Evolutionary conservation across 2,888 invertebrate species (phyloP), one percentile per base, ranked within the genome.

Genomic region (Agriopis aurantiaria): DNA sequence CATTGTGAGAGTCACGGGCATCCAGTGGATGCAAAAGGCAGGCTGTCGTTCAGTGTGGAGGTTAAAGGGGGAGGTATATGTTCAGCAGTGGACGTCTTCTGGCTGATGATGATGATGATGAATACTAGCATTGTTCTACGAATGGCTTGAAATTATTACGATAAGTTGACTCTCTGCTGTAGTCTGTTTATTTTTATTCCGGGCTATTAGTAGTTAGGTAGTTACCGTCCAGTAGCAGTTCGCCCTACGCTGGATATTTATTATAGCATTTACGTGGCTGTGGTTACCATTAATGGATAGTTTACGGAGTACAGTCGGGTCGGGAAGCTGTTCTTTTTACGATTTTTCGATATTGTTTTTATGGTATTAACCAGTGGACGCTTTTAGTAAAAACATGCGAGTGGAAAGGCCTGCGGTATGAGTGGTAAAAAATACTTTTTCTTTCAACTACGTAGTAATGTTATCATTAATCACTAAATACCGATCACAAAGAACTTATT

Each of bases 201-300:
- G 43, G 17, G 43, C n/a, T 10, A 23, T 53, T 58, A 23, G 23
- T 48, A 58, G 5, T 7, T 8, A 43, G 33, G n/a, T 40, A 49
- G 60, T 61, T 55, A 59, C 46, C 51, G 12, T 33, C 58, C 57
- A 23, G 57, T 65, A 73, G 59, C 70, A 61, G 48, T 68, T 68
- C 43, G 61, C 70, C 72, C 64, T 12, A 17, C 51, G 51, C 51
- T 55, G 63, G 68, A 46, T 70, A 77, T 81, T 80, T 78, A 81
- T 78, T 59, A 72, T 45, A 67, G 40, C 65, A 73, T 77, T 73
- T 72, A 69, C 61, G 71, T 43, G 45, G 67, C 49, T 40, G 69
- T 72, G 56, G 78, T 72, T 73, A 61, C 58, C 60, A 69, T 76
- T 81, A 77, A 78, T 74, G 72, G 73, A 53, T 60, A 51, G 58